These are phyloP conservation scores for Charina bottae DNA, from an alignment of 2,113 vertebrate species.

Conservation along the genomic window DNA sequence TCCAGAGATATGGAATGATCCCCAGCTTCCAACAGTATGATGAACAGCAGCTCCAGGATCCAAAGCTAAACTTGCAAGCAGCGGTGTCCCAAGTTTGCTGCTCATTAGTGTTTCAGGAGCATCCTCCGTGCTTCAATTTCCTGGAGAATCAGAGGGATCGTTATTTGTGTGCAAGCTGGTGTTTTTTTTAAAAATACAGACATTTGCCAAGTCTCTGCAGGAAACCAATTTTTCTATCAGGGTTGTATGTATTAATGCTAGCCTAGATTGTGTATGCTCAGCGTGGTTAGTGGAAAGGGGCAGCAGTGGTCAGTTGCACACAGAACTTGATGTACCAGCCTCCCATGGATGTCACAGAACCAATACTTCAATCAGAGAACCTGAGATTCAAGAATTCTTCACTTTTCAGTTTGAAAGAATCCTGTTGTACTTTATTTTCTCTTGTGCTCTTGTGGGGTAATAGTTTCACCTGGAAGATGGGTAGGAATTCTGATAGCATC, in stretches of 20 bases:
- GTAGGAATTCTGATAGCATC: background rate
- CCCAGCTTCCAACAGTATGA: background rate
- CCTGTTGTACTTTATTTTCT: background rate
- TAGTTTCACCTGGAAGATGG: background rate
- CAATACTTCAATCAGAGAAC: background rate
- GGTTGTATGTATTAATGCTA: background rate
- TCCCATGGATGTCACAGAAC: background rate
- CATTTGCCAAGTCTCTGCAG: background rate
- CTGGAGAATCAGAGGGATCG: constrained; percentile 3
- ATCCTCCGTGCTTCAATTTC: background rate
- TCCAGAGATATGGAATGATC: background rate
- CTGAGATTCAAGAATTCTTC: background rate
- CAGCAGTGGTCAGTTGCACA: background rate
- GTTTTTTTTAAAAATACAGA: background rate
- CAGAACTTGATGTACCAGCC: background rate
- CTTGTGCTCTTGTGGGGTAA: background rate
- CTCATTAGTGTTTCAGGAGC: constrained; percentile 15
- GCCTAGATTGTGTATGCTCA: background rate
- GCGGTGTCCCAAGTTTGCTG: background rate
- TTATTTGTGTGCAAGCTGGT: background rate
- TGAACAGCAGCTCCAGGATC: background rate
- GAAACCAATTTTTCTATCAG: background rate
- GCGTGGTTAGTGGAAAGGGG: background rate
- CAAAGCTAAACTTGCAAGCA: background rate
- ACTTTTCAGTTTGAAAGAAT: background rate